These are phyloP conservation scores for Botrylloides violaceus DNA, from an alignment of 23 tunicate species.

Conservation along the genomic window DNA sequence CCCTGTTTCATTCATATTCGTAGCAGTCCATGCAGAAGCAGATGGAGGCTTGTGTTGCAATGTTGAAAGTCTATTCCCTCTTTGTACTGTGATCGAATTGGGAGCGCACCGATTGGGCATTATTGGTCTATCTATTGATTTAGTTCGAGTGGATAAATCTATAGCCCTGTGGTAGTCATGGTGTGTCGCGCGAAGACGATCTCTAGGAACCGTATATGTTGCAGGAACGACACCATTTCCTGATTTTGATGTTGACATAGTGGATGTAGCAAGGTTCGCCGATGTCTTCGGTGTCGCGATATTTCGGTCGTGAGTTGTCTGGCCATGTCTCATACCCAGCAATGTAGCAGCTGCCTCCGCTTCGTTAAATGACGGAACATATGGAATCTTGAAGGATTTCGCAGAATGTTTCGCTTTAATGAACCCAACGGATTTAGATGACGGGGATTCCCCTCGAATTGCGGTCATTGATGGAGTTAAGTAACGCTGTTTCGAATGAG, in stretches of 20 bases:
- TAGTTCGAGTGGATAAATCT: not conserved
- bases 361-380: not conserved
- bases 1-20: not conserved
- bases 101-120: no score
- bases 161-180: not conserved
- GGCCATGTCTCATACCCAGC: not conserved
- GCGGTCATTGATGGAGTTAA: not conserved
- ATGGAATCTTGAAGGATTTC: not conserved
- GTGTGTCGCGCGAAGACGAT: not conserved
- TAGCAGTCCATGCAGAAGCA: not conserved
- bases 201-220: not conserved
- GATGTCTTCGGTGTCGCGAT: not conserved
- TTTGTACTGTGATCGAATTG: not conserved
- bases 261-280: not conserved
- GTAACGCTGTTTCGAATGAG: not conserved
- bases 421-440: not conserved
- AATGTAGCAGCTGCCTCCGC: constrained; percentile 10
- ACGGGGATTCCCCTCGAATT: not conserved
- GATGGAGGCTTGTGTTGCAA: not conserved
- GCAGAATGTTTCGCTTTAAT: not conserved
- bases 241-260: not conserved
- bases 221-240: not conserved
- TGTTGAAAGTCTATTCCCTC: not conserved
- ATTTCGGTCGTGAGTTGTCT: not conserved
- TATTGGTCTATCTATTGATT: not conserved